Conservation (phyloP, 2,113 vertebrate genomes). For the Chaenocephalus aceratus region DNA sequence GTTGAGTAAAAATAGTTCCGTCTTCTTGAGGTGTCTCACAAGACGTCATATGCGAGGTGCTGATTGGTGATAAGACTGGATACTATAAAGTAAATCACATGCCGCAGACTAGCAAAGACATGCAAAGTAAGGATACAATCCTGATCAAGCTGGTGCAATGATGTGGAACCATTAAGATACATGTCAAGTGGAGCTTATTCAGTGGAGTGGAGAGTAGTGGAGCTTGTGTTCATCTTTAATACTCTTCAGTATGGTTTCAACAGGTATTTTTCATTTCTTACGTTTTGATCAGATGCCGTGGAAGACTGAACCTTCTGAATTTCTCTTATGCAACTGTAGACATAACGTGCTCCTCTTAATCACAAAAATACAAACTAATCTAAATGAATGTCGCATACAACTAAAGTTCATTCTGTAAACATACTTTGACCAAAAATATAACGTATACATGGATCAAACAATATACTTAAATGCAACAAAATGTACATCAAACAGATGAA, state of each 20-base stretch:
- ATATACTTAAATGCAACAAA: too few species aligned
- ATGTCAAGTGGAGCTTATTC: slow-evolving; percentile 52
- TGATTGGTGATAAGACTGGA: slow-evolving; percentile 55
- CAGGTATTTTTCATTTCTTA: not conserved
- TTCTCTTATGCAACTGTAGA: too few species aligned
- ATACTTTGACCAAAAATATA: too few species aligned
- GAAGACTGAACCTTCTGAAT: too few species aligned
- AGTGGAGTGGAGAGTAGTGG: not conserved
- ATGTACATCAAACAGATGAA: too few species aligned
- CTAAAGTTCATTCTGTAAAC: too few species aligned
- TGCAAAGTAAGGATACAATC: slow-evolving; percentile 34
- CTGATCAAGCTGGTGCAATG: slow-evolving; percentile 23
- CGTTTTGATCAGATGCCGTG: not conserved
- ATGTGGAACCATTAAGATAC: slow-evolving; percentile 33
- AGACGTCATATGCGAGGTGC: slow-evolving; percentile 64
- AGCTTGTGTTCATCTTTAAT: slow-evolving; percentile 12
- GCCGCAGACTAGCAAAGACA: slow-evolving; percentile 23
- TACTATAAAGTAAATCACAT: slow-evolving; percentile 28
- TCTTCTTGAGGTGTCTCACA: slow-evolving; percentile 67
- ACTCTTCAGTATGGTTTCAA: slow-evolving; percentile 1
- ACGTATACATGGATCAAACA: too few species aligned
- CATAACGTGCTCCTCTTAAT: too few species aligned
- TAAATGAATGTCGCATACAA: too few species aligned
- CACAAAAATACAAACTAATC: too few species aligned
- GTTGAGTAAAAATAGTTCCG: slow-evolving; percentile 73